phyloP scores from a whole-genome alignment of 2,888 invertebrate species.

The Drosophila tripunctata region DNA sequence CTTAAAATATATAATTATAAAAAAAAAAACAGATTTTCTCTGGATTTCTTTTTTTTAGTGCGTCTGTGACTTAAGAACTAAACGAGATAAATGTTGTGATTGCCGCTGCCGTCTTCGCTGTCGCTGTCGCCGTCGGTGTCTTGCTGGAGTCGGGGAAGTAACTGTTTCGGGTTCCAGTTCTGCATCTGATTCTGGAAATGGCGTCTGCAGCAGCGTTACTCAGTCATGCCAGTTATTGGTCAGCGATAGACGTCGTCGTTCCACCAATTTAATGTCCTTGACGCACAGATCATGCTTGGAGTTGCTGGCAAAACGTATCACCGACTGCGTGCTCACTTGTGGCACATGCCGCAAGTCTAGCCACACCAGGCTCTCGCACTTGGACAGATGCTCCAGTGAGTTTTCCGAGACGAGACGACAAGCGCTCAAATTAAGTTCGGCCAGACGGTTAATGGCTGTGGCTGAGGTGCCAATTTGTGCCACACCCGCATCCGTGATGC shows the following conservation, averaged over 20 bases:
- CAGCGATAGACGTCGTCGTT: conserved; percentile 63
- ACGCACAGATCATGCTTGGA: conserved; percentile 92
- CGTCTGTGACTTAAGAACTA: conserved; percentile 31
- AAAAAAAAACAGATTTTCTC: too few relatives aligned
- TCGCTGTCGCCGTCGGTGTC: conserved; percentile 1
- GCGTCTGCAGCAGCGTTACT: conserved; percentile 9
- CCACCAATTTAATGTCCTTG: conserved; percentile 91
- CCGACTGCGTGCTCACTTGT: conserved; percentile 91
- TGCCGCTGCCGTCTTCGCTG: conserved; percentile 12
- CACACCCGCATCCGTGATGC: conserved; percentile 95
- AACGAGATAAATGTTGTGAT: conserved; percentile 19
- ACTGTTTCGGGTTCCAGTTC: too few relatives aligned
- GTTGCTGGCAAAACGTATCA: conserved; percentile 93
- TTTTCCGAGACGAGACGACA: conserved; percentile 93
- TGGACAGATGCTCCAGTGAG: conserved; percentile 91
- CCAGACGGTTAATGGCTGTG: conserved; percentile 87
- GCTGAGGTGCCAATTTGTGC: conserved; percentile 92
- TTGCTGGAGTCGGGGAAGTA: neutral
- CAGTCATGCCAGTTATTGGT: conserved; percentile 59
- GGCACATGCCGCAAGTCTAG: conserved; percentile 92
- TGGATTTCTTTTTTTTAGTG: conserved; percentile 4
- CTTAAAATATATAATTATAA: neutral
- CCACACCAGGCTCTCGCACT: conserved; percentile 89
- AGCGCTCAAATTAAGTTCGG: conserved; percentile 91
- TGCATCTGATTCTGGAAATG: too few relatives aligned